A percentile compares a stretch with the other conserved stretches of the same genome.
Evolutionary conservation across 2,797 vertebrate genomes (phyloP).

Genomic region (Crenichthys baileyi): DNA sequence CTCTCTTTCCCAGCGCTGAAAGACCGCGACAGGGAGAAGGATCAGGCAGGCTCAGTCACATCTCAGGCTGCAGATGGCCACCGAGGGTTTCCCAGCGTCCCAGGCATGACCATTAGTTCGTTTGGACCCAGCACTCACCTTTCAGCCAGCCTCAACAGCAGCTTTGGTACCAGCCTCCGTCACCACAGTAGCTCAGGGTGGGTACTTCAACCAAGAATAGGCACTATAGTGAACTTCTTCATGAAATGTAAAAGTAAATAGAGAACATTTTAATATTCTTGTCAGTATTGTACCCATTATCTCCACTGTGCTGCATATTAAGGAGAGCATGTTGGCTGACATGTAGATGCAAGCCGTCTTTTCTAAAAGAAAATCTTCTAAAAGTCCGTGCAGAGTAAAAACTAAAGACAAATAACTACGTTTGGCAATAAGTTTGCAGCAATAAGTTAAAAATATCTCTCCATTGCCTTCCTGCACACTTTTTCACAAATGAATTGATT

Average conservation of each 20-base stretch:
- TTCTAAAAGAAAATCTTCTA: background rate
- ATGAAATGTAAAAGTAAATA: background rate
- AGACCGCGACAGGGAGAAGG: conserved; percentile 78
- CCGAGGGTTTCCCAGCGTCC: conserved; percentile 73
- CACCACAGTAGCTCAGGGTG: conserved; percentile 85
- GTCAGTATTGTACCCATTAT: background rate
- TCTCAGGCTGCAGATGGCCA: conserved; percentile 83
- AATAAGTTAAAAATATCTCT: background rate
- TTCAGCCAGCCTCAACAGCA: conserved; percentile 55
- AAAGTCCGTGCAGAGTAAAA: background rate
- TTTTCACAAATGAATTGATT: background rate
- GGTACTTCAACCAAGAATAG: conserved; percentile 54
- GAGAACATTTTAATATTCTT: background rate
- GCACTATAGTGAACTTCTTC: background rate
- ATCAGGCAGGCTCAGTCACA: conserved; percentile 42
- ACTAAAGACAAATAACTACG: too few relatives aligned
- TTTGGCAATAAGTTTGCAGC: background rate
- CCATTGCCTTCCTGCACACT: background rate
- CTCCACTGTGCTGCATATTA: too few relatives aligned
- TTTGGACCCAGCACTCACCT: conserved; percentile 82
- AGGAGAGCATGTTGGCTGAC: background rate
- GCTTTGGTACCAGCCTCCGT: conserved; percentile 67
- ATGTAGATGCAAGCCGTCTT: background rate
- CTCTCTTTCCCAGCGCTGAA: conserved; percentile 80
- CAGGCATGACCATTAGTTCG: conserved; percentile 91